Evolutionary conservation across 2,113 vertebrate species (phyloP).

Genomic region (Hypocryptadius cinnamomeus): DNA sequence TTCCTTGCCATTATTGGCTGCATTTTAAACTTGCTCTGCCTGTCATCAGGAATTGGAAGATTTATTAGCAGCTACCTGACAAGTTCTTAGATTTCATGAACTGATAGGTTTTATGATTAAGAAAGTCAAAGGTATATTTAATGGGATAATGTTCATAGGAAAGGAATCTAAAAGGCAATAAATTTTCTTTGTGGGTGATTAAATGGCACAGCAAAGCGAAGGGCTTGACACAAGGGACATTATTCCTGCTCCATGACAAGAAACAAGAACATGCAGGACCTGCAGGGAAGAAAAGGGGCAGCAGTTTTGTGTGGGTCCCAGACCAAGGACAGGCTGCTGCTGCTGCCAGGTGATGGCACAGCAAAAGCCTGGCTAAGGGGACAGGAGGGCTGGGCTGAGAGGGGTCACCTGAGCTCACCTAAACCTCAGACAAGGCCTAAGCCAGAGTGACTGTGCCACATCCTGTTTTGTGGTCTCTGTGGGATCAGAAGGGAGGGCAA

Average conservation of each 20-base stretch:
- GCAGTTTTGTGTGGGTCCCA: accelerated
- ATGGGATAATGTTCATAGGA: constrained; percentile 66
- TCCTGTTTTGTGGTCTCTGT: neutral
- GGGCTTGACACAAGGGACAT: constrained; percentile 46
- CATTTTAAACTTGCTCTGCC: constrained; percentile 20
- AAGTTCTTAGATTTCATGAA: constrained; percentile 70
- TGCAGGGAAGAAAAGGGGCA: neutral
- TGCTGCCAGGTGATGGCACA: neutral
- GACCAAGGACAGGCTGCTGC: neutral
- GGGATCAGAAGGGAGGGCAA: no score
- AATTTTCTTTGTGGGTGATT: constrained; percentile 67
- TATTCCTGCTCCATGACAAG: constrained; percentile 53
- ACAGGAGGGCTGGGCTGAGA: neutral
- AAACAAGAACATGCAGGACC: constrained; percentile 34
- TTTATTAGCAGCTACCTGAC: constrained; percentile 57
- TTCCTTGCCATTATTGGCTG: constrained; percentile 10
- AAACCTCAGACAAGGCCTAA: neutral
- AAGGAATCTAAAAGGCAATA: constrained; percentile 64
- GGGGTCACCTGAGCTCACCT: neutral
- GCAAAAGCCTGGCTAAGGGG: neutral
- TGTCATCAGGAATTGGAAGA: constrained; percentile 6
- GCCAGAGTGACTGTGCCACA: neutral
- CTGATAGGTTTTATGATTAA: constrained; percentile 74
- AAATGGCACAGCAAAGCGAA: constrained; percentile 51
- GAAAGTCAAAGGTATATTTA: constrained; percentile 72